Base-by-base conservation (phyloP, 2,797 vertebrate species). In the Parotocinclus haroldoi region DNA sequence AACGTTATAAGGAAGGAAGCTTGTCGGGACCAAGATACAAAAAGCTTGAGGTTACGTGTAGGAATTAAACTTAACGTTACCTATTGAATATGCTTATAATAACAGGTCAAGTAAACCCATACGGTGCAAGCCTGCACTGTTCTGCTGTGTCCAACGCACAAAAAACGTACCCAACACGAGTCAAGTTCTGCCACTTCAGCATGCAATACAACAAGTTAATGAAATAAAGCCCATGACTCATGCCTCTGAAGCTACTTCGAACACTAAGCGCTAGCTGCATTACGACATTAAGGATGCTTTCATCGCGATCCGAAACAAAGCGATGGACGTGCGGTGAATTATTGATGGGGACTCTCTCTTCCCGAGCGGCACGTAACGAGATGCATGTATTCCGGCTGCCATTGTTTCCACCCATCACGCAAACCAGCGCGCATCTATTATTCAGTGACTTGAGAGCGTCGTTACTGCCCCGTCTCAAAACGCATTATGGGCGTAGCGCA, bases 311-410 rank as follows among this genome's bases (percentile, higher is more conserved):
- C n/a, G 40, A 71, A 67, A 73, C 37, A 17, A 61, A 50, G 50
- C 60, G 49, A 48, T 19, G 45, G 75, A 16, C 57, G 62, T 66
- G 74, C 77, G 76, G 74, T 89, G 80, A 86, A 89, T 89, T 89
- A 90, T 89, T 89, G 79, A 90, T 88, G 83, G 73, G 57, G 61
- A 84, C 78, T 72, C 84, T 86, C 86, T 87, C 85, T 87, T 86
- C 81, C 48, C 18, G 60, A 57, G 54, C 37, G 48, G 59, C 37
- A 38, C 52, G 44, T 68, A 67, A 62, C 48, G 57, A 52, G 56
- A 40, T 16, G 62, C 44, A 57, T 17, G 44, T 64, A 49, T 58
- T 52, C 4, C 44, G n/a, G 61, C 59, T 40, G 50, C 66, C 50
- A 49, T 55, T 60, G 56, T 65, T 71, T 66, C 50, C 10, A 10